These are phyloP conservation scores for Latrodectus hesperus DNA, from an alignment of 2,888 invertebrate species.

Conservation along the genomic window DNA sequence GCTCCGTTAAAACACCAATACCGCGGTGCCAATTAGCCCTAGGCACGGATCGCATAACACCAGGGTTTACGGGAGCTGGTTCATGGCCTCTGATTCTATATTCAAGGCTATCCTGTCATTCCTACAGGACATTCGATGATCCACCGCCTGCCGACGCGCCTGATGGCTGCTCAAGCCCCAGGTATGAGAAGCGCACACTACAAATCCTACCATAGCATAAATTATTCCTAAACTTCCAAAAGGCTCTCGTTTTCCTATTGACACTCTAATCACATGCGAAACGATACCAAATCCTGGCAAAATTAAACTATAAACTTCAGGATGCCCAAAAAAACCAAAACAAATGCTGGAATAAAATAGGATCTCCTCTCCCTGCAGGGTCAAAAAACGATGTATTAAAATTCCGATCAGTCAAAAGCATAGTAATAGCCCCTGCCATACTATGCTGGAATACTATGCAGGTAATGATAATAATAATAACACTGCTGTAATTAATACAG, in stretches of 20 bases:
- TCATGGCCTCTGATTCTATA: no score
- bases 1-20: no score
- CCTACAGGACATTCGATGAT: no score
- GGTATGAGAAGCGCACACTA: constrained; percentile 90
- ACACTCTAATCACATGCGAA: constrained; percentile 85
- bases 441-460: no score
- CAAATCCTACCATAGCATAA: constrained; percentile 87
- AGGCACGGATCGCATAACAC: no score
- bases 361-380: constrained; percentile 85
- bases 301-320: constrained; percentile 91
- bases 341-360: constrained; percentile 87
- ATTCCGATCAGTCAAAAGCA: constrained; percentile 86
- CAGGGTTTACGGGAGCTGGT: no score
- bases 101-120: no score
- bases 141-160: no score
- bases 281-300: constrained; percentile 88
- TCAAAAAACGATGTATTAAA: constrained; percentile 88
- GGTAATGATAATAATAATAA: constrained; percentile 83
- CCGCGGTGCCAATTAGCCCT: no score
- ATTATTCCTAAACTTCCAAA: constrained; percentile 85
- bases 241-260: constrained; percentile 80
- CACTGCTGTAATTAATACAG: constrained; percentile 81
- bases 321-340: constrained; percentile 92
- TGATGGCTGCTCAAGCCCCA: no score
- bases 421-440: constrained; percentile 88